Conservation (phyloP, 1,140 invertebrate genomes). For the Aphaenogaster rudis region DNA sequence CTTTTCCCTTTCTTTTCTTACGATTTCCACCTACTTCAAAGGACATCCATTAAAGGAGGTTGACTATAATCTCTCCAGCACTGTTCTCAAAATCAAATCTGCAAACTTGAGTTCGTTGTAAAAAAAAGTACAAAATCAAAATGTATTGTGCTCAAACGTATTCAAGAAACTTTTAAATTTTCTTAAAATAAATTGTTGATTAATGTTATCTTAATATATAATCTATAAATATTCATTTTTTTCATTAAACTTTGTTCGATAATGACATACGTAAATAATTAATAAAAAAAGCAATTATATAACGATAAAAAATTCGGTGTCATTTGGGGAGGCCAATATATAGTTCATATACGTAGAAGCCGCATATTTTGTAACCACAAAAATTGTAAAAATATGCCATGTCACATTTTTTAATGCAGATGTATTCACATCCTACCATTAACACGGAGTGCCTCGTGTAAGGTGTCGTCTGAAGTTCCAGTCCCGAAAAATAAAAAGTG, state of each 20-base stretch:
- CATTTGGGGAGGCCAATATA: background rate
- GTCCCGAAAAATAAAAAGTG: slow-evolving; percentile 53
- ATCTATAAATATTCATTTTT: background rate
- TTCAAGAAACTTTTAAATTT: slow-evolving; percentile 5
- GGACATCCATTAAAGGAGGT: slow-evolving; percentile 66
- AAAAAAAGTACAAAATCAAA: background rate
- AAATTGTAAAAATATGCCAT: slow-evolving; percentile 56
- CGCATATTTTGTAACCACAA: slow-evolving; percentile 15
- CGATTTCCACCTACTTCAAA: slow-evolving; percentile 70
- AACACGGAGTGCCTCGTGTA: slow-evolving; percentile 37
- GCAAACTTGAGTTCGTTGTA: background rate
- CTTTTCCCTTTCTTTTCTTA: slow-evolving; percentile 50
- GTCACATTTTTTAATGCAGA: slow-evolving; percentile 53
- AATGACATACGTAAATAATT: slow-evolving; percentile 9
- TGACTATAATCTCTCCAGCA: slow-evolving; percentile 50
- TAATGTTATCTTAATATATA: background rate
- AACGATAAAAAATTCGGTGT: slow-evolving; percentile 1
- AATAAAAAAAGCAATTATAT: background rate
- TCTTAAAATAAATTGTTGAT: slow-evolving; percentile 1
- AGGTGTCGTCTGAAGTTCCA: slow-evolving; percentile 32
- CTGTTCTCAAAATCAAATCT: slow-evolving; percentile 61
- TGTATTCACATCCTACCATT: slow-evolving; percentile 47
- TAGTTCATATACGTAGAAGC: background rate
- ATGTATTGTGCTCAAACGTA: background rate
- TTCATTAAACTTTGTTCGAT: background rate